phyloP scores from a whole-genome alignment of 2,113 vertebrate species.

The Leptosomus discolor region DNA sequence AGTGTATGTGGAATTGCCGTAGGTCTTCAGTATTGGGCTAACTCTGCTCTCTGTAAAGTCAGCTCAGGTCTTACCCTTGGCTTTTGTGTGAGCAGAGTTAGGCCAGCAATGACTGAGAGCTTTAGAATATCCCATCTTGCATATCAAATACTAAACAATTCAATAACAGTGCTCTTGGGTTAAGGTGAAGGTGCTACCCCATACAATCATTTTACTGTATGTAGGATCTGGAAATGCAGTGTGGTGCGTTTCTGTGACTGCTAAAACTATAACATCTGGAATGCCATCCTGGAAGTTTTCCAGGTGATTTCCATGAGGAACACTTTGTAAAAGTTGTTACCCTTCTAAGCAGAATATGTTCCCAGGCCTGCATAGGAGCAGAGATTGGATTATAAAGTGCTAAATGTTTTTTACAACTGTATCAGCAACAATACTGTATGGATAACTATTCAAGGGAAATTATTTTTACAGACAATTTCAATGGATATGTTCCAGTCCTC shows the following conservation, averaged over 20 bases:
- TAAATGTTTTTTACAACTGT: slow-evolving; percentile 84
- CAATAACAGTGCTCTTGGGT: not conserved
- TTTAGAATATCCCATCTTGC: not conserved
- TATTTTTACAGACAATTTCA: slow-evolving; percentile 79
- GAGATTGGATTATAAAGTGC: slow-evolving; percentile 83
- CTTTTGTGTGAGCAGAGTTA: not conserved
- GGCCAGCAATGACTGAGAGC: not conserved
- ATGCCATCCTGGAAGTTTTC: slow-evolving; percentile 78
- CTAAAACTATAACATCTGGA: slow-evolving; percentile 82
- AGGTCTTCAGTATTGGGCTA: not conserved
- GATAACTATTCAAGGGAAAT: slow-evolving; percentile 80
- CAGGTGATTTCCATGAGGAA: slow-evolving; percentile 82
- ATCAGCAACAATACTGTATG: slow-evolving; percentile 77
- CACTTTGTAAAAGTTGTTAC: slow-evolving; percentile 83
- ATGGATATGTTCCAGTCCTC: slow-evolving; percentile 75
- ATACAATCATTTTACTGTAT: slow-evolving; percentile 9
- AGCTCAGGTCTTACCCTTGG: not conserved
- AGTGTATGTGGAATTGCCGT: not conserved
- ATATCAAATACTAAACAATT: slow-evolving; percentile 24
- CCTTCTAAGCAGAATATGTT: slow-evolving; percentile 72
- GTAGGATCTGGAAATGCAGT: slow-evolving; percentile 50
- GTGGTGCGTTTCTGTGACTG: slow-evolving; percentile 64
- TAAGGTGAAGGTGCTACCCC: slow-evolving; percentile 28
- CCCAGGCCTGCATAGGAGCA: slow-evolving; percentile 74
- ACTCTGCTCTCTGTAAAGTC: not conserved